Conservation (phyloP, 2,113 vertebrate genomes). For the Mirounga angustirostris region DNA sequence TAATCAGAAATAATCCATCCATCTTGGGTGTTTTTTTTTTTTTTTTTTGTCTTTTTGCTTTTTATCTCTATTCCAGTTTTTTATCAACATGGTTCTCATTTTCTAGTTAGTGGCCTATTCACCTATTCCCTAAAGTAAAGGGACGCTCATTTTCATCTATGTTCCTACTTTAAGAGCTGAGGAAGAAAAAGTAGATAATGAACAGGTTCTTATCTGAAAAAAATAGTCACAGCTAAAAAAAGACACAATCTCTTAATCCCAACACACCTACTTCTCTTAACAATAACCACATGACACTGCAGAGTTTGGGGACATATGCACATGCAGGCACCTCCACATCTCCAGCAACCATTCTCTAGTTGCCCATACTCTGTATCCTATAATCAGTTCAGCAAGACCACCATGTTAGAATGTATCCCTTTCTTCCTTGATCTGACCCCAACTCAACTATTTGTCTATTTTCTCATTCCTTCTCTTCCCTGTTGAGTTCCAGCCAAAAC, state of each 20-base stretch:
- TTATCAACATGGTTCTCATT: background rate
- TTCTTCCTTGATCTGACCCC: background rate
- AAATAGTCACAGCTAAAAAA: background rate
- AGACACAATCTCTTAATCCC: background rate
- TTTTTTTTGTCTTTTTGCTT: background rate
- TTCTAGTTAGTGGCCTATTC: background rate
- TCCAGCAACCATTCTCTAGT: background rate
- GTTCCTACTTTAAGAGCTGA: background rate
- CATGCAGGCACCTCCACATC: fast-evolving
- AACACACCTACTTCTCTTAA: background rate
- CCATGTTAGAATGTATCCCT: background rate
- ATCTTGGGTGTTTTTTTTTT: background rate
- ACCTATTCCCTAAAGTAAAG: background rate
- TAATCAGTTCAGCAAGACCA: background rate
- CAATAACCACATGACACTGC: background rate
- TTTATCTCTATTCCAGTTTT: background rate
- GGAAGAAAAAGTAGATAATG: background rate
- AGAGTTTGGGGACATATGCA: background rate
- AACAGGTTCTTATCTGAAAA: background rate
- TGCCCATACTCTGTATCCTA: background rate
- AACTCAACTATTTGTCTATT: background rate
- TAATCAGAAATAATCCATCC: background rate
- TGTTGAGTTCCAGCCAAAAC: background rate
- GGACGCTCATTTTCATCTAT: background rate
- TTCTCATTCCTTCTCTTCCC: background rate